Base-by-base conservation (phyloP, 1,140 invertebrate genomes). In the Drosophila jambulina region DNA sequence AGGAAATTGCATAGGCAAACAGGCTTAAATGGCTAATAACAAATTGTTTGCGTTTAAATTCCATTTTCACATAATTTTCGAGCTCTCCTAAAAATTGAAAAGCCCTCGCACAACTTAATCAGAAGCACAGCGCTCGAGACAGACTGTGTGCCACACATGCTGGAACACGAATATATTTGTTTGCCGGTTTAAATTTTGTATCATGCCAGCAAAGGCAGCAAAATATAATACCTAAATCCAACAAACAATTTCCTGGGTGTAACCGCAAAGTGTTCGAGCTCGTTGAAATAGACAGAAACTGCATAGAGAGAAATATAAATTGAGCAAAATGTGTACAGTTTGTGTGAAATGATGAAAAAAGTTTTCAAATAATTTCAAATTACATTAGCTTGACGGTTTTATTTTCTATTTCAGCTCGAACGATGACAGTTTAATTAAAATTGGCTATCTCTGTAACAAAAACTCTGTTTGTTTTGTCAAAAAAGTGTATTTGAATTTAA, bases 1-100 rank as follows among this genome's bases (percentile, higher is more conserved):
- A 13, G 45, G 15, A 54, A 75, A 65, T 75, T 75, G 62, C 75
- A 75, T 54, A 21, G 62, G 42, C 45, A 77, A 75, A 54, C 43
- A 40, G 45, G 54, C 72, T 60, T 58, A 76, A 60, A n/a, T 34
- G 56, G 36, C 51, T 76, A 67, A 76, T 59, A 76, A 57, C 45
- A 76, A 77, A 77, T 58, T 76, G 74, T 76, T 76, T 67, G 62
- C 72, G 56, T 77, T 76, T 76, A 76, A 77, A 76, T 76, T 75
- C 48, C 34, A 76, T 67, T 76, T 68, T 59, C 70, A 72, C 56
- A 74, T 76, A 27, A 76, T 75, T 58, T 76, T 67, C 45, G 12
- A 54, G 74, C 43, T 65, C 43, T 65, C 10, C 45, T 36, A 74
- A 76, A 77, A 76, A 77, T 77, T 77, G 74, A 77, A 77, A 77